Conservation (phyloP, 2,113 vertebrate species). For the Erpornis zantholeuca region DNA sequence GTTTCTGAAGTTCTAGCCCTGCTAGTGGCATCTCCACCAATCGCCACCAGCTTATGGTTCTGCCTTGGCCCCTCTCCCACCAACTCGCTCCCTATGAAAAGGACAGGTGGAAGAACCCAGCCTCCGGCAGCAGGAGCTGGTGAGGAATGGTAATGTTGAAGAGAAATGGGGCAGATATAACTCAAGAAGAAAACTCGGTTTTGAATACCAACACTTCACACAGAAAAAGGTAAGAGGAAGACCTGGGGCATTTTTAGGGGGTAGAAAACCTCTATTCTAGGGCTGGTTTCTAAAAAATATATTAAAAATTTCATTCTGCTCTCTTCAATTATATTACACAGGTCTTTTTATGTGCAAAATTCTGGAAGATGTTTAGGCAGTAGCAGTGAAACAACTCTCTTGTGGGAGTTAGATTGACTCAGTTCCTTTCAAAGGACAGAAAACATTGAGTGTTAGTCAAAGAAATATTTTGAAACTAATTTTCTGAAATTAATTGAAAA, state of each 20-base stretch:
- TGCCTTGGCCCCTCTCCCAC: not conserved
- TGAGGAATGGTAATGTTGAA: not conserved
- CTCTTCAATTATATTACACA: not conserved
- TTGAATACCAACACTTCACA: not conserved
- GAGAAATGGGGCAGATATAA: not conserved
- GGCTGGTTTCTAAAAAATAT: not conserved
- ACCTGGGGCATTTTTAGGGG: not conserved
- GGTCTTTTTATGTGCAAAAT: not conserved
- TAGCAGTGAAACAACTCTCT: not conserved
- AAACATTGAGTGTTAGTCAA: not conserved
- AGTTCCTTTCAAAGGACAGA: not conserved
- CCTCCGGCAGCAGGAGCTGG: not conserved
- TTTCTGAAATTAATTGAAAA: not conserved
- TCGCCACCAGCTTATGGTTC: not conserved
- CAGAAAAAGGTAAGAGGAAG: not conserved
- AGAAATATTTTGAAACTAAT: not conserved
- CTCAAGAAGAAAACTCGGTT: not conserved
- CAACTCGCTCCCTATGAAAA: accelerated
- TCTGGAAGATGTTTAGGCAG: not conserved
- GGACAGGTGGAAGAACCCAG: not conserved
- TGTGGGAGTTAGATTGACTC: not conserved
- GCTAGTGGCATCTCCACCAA: not conserved
- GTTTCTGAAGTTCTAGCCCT: not conserved
- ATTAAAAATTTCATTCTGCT: not conserved
- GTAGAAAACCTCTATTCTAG: not conserved